Evolutionary conservation across 2,113 vertebrate genomes (phyloP).

Genomic region (Glaucidium brasilianum): DNA sequence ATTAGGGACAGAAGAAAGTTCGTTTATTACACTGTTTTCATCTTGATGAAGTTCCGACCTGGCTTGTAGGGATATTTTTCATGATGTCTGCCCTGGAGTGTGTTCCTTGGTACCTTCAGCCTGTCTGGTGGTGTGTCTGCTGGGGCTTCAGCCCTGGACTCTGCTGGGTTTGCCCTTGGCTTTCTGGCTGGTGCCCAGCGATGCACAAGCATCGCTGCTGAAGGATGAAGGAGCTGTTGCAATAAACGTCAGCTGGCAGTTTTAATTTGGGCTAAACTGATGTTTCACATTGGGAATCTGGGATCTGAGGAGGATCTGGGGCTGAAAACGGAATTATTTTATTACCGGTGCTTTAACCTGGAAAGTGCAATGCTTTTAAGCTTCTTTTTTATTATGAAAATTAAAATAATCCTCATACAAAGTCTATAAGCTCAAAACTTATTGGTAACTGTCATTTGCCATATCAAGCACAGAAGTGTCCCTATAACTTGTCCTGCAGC

Average conservation of each 20-base stretch:
- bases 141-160: background rate
- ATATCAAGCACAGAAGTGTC: background rate
- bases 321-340: background rate
- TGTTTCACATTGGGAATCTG: background rate
- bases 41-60: background rate
- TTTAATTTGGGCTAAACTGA: background rate
- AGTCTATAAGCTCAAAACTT: background rate
- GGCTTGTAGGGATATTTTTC: background rate
- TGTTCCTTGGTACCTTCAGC: background rate
- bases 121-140: background rate
- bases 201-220: fast-evolving
- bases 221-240: background rate
- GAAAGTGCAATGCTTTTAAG: background rate
- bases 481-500: background rate
- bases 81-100: background rate
- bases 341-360: background rate
- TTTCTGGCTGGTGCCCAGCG: background rate
- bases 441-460: background rate
- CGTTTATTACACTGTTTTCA: background rate
- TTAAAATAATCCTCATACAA: background rate
- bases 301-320: background rate
- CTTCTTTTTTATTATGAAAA: background rate
- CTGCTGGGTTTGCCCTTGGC: background rate
- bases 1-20: background rate
- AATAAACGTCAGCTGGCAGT: background rate